A percentile compares a stretch with the other conserved stretches of the same genome.
These are phyloP conservation scores for Tapirus indicus DNA, from an alignment of 2,797 vertebrate genomes.

Conservation along the genomic window DNA sequence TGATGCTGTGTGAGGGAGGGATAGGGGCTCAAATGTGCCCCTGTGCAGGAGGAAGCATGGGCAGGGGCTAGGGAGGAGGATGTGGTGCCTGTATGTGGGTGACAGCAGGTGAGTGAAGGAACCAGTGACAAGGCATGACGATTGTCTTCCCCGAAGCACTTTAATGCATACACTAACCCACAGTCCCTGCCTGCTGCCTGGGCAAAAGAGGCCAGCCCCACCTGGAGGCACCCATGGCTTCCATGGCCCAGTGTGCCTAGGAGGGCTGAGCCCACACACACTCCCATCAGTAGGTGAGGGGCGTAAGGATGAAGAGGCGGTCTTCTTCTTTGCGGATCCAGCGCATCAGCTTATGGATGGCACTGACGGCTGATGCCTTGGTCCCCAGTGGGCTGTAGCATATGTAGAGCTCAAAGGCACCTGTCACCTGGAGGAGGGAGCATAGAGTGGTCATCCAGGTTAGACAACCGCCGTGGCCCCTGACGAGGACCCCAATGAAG, in stretches of 20 bases:
- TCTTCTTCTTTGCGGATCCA: conserved; percentile 99
- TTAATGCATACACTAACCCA: conserved; percentile 73
- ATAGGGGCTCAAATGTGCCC: not conserved
- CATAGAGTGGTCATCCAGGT: conserved; percentile 45
- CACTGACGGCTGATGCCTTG: conserved; percentile 92
- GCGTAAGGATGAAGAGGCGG: conserved; percentile 97
- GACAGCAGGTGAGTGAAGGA: not conserved
- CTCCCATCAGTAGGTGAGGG: conserved; percentile 94
- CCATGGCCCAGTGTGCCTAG: not conserved
- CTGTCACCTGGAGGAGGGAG: conserved; percentile 93
- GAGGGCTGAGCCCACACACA: not conserved
- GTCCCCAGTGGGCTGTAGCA: conserved; percentile 98
- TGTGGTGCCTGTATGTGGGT: not conserved
- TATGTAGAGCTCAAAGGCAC: conserved; percentile 97
- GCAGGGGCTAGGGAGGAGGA: not conserved
- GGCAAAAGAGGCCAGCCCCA: conserved; percentile 35
- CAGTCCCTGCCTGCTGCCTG: conserved; percentile 53
- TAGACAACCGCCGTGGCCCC: not conserved
- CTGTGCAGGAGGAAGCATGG: not conserved
- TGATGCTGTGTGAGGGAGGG: not conserved
- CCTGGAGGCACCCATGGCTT: conserved; percentile 30
- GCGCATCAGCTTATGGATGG: conserved; percentile 97
- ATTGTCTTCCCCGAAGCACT: conserved; percentile 69
- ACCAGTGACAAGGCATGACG: not conserved
- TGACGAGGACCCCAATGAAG: not conserved